Conservation (phyloP, 2,888 invertebrate genomes). For the Cerceris ruficornis region DNA sequence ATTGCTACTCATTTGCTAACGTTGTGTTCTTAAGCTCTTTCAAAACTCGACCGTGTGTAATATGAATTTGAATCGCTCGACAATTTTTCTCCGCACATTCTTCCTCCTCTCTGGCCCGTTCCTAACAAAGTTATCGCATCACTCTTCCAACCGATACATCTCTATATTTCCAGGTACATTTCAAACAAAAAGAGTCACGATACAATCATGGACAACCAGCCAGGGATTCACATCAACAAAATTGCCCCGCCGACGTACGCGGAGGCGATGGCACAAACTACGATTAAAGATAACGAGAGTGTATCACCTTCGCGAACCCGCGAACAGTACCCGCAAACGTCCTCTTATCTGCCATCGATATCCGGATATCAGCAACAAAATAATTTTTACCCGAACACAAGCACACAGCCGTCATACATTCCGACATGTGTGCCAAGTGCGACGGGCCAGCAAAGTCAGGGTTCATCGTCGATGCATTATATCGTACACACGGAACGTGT, state of each 20-base stretch:
- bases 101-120: too few relatives aligned
- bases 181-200: neutral
- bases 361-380: neutral
- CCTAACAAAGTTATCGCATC: too few relatives aligned
- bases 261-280: constrained; percentile 19
- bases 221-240: constrained; percentile 17
- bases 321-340: constrained; percentile 8
- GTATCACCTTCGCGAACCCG: neutral
- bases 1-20: too few relatives aligned
- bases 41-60: too few relatives aligned
- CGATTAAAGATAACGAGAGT: neutral
- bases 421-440: neutral
- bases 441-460: neutral
- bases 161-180: neutral
- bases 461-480: neutral
- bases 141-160: neutral
- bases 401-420: constrained; percentile 3
- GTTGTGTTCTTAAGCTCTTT: too few relatives aligned
- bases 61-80: too few relatives aligned
- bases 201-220: constrained; percentile 7
- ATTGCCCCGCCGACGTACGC: constrained; percentile 40
- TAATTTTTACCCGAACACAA: constrained; percentile 9
- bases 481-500: constrained; percentile 1
- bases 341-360: constrained; percentile 1
- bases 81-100: too few relatives aligned